Conservation (phyloP, 2,797 vertebrate genomes). For the Myripristis jacobus region DNA sequence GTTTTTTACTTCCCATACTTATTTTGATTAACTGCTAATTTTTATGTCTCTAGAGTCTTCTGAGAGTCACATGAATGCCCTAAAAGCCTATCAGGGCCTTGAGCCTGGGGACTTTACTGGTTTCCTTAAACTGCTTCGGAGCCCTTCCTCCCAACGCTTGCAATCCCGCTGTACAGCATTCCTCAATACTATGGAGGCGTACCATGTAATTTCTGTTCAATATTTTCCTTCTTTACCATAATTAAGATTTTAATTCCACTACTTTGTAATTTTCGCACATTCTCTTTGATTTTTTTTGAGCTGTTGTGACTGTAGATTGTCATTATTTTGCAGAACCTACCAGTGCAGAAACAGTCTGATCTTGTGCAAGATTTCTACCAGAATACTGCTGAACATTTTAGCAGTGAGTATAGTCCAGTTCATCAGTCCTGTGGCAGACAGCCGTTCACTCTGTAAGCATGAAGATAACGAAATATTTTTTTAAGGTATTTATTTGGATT, state of each 20-base stretch:
- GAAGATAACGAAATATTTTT: neutral
- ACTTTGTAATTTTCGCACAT: neutral
- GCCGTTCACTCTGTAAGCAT: slow-evolving; percentile 4
- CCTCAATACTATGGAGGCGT: slow-evolving; percentile 85
- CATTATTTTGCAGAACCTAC: slow-evolving; percentile 71
- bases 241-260: neutral
- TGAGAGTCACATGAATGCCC: slow-evolving; percentile 59
- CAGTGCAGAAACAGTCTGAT: slow-evolving; percentile 84
- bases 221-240: neutral
- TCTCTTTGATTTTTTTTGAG: neutral
- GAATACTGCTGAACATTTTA: slow-evolving; percentile 80
- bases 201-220: slow-evolving; percentile 74
- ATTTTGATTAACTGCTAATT: neutral
- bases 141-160: slow-evolving; percentile 80
- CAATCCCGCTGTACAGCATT: slow-evolving; percentile 83
- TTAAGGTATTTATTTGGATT: slow-evolving; percentile 6
- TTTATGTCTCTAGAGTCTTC: slow-evolving; percentile 62
- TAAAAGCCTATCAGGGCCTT: slow-evolving; percentile 79
- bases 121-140: slow-evolving; percentile 84
- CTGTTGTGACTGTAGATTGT: slow-evolving; percentile 11
- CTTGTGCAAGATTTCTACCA: slow-evolving; percentile 86
- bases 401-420: slow-evolving; percentile 69
- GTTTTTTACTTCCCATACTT: neutral
- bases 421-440: neutral
- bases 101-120: slow-evolving; percentile 84